Base-by-base conservation (phyloP, 2,113 vertebrate genomes). In the Ploceus nigricollis region DNA sequence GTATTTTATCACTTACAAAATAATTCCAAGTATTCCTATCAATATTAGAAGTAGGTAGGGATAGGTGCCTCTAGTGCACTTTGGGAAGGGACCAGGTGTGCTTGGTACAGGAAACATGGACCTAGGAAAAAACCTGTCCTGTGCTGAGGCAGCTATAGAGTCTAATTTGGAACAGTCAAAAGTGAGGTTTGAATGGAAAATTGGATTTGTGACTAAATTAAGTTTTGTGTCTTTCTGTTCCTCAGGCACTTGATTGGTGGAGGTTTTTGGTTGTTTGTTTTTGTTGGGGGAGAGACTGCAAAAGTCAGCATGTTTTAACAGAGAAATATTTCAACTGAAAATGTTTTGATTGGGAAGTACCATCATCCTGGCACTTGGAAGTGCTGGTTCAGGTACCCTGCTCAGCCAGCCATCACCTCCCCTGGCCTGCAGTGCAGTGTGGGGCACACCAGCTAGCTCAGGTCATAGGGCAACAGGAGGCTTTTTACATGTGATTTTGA, bases 321-420 rank as follows among this genome's bases (percentile, higher is more conserved):
- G 44, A 54, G 22, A 44, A 78, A 9, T 53, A 65, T 63, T 93
- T 86, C 13, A 6, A 11, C 15, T 42, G 45, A 66, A 58, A 73
- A 25, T 48, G 40, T 17, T 90, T 68, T 50, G 22, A 23, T 33
- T 75, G 78, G 51, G 31, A 83, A 58, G 30, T 39, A 2, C 15
- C 65, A 37, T 30, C 0, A 0, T 13, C 2, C 1, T 35, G 45
- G 60, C 13, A 3, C 45, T 22, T 18, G 20, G 45, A 69, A 64
- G 27, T 13, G 23, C 25, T 77, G 70, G 37, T 47, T 82, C n/a
- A 10, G 3, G 0, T 20, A 6, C 33, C 44, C 16, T 61, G 13
- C 13, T 71, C 53, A 48, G 76, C 3, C 42, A 54, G 15, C n/a
- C 39, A 13, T 6, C 54, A 16, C 28, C 48, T 81, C 13, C 65